Conservation (phyloP, 1,140 invertebrate species). For the Drosophila prosaltans region DNA sequence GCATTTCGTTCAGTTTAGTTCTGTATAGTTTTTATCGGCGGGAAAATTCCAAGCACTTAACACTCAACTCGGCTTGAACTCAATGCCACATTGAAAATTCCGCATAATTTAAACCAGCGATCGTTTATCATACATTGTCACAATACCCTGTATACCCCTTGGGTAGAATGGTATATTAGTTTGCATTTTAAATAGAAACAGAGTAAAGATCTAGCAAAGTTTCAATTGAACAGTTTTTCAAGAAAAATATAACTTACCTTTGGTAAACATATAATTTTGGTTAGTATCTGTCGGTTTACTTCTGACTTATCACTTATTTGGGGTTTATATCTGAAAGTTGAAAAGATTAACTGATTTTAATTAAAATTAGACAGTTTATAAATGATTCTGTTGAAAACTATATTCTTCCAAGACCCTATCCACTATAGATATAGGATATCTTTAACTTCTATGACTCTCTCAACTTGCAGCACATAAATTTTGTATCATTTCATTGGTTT, state of each 20-base stretch:
- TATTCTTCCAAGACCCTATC: background rate
- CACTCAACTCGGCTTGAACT: conserved; percentile 15
- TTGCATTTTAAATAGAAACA: background rate
- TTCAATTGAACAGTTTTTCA: no score
- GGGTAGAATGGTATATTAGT: background rate
- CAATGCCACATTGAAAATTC: conserved; percentile 10
- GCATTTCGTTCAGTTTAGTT: background rate
- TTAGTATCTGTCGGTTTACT: no score
- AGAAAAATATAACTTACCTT: no score
- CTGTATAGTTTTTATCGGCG: background rate
- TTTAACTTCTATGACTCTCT: background rate
- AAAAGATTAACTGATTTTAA: no score
- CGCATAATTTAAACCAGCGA: conserved; percentile 7
- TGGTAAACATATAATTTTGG: no score
- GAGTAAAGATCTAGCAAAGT: background rate
- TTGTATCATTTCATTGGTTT: background rate
- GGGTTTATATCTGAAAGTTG: no score
- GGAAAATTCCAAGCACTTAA: conserved; percentile 20
- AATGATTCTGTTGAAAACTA: no score
- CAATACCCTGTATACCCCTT: background rate
- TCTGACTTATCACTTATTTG: no score
- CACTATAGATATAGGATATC: background rate
- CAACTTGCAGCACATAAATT: background rate
- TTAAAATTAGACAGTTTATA: no score
- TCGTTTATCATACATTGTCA: conserved; percentile 4